Evolutionary conservation across 1,140 invertebrate genomes (phyloP).

Genomic region (Rhagoletis pomonella): DNA sequence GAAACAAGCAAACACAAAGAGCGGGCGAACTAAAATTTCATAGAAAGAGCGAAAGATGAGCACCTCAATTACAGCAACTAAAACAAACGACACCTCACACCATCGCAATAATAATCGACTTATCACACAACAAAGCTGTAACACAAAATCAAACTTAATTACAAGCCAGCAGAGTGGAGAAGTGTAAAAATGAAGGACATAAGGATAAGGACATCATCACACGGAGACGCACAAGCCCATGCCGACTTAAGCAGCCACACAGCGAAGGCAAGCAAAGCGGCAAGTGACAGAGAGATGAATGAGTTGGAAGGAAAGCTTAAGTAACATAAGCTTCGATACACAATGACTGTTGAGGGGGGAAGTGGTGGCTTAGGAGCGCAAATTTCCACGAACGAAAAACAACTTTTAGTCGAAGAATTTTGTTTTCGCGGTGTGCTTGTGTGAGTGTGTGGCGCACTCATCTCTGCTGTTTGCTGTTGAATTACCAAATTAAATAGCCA

Average conservation of each 20-base stretch:
- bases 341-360: not conserved
- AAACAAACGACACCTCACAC: not conserved
- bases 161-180: not conserved
- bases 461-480: not conserved
- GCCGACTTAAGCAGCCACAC: too few species aligned
- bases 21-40: not conserved
- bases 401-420: not conserved
- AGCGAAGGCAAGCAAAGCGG: not conserved
- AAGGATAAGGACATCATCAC: not conserved
- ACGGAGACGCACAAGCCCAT: not conserved
- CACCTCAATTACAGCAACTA: not conserved
- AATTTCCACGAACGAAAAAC: not conserved
- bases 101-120: too few species aligned
- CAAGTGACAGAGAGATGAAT: not conserved
- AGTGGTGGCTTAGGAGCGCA: not conserved
- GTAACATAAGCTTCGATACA: not conserved
- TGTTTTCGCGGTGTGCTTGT: not conserved
- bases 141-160: not conserved
- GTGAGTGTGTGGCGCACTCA: not conserved
- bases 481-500: conserved; percentile 25
- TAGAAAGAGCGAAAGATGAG: not conserved
- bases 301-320: not conserved
- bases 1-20: too few species aligned
- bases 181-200: not conserved
- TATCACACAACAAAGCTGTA: not conserved